Evolutionary conservation across 35 echinoderm and acorn worm genomes (phyloP), one percentile per base, ranked within the genome.

Genomic region (Heliocidaris tuberculata): DNA sequence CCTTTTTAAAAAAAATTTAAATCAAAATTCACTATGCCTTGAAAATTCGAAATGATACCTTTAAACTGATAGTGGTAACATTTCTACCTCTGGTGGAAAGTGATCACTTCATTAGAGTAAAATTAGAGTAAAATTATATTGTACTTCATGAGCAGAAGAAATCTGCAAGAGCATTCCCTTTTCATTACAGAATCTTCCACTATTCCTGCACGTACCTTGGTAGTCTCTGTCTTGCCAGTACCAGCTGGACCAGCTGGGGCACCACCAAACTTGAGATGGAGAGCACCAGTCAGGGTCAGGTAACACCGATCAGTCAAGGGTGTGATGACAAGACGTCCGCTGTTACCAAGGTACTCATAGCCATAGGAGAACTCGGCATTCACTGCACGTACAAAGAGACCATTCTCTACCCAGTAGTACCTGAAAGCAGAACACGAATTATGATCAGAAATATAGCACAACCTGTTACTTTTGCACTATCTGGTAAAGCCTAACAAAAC

Each of bases 271-370:
- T 99, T 97, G 31, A 99, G 93, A 97, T 99, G 98, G 48, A 99
- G 94, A 0, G 98, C 98, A 30, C 98, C 98, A 59, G 98, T 99
- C 78, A 99, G 95, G 9, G 98, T 99, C 27, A 99, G 95, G 93
- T 99, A 99, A 59, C 98, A 99, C 9, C 98, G 94, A 94, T 99
- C 98, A 35, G 98, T 99, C 60, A 99, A 78, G 31, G 98, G 98
- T 2, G 98, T 99, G 94, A 99, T 99, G 92, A 99, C 98, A 31
- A 99, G 93, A 31, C 98, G 93, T 30, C 98, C 98, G 2, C 97
- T 97, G 95, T 99, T 99, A 70, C 98, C 98, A 5, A 99, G 98
- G 85, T 99, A 99, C 95, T 99, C 98, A 90, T 97, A 99, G 8
- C 98, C 98, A 85, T 99, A 99, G 2, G 96, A 91, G 88, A 99